A percentile compares a stretch with the other conserved stretches of the same genome.
Evolutionary conservation across 2,113 vertebrate species (phyloP).

Genomic region (Gymnobelideus leadbeateri): DNA sequence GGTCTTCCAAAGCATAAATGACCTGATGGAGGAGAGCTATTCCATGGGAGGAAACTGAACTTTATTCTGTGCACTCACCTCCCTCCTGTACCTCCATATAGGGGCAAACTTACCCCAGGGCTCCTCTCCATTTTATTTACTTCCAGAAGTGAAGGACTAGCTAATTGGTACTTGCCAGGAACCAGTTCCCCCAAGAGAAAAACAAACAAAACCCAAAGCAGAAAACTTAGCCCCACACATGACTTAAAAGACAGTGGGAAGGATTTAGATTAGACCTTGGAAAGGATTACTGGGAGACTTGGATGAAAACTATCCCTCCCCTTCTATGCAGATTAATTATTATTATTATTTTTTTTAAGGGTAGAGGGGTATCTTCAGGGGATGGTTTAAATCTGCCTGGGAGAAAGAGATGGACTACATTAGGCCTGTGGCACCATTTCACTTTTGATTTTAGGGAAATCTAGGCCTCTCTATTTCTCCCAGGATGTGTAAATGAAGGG

Average conservation of each 20-base stretch:
- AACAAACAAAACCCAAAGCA: neutral
- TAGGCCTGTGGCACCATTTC: neutral
- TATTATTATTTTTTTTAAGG: neutral
- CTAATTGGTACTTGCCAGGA: neutral
- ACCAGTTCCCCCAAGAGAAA: conserved; percentile 27
- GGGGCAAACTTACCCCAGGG: neutral
- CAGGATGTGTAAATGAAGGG: neutral
- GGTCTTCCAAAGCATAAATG: neutral
- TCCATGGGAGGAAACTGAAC: conserved; percentile 38
- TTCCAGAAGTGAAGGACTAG: neutral
- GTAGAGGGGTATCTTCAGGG: neutral
- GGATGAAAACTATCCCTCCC: neutral
- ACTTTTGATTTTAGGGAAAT: neutral
- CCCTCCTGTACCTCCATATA: neutral
- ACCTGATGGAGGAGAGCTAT: conserved; percentile 42
- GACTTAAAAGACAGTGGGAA: conserved; percentile 11
- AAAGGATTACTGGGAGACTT: neutral
- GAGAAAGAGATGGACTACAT: neutral
- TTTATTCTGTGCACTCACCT: neutral
- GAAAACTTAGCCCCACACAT: neutral
- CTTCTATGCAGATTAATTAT: neutral
- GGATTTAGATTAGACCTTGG: neutral
- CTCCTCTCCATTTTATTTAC: neutral
- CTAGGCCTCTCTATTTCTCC: neutral
- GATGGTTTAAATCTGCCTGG: neutral